These are phyloP conservation scores for Tenthredo distinguenda DNA, from an alignment of 2,888 invertebrate genomes.

Conservation along the genomic window DNA sequence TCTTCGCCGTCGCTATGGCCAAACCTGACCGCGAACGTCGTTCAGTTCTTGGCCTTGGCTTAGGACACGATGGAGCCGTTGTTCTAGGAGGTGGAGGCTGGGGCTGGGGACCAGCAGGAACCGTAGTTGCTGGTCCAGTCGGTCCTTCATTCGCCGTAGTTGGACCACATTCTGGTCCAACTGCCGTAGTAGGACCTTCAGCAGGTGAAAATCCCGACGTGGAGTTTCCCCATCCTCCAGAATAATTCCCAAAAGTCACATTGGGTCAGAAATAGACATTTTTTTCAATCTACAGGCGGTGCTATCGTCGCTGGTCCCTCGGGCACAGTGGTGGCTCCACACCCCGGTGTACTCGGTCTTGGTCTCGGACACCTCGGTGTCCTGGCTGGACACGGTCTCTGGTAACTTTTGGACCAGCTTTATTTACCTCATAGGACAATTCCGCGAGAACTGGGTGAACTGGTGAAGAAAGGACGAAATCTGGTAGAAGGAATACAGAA, in stretches of 20 bases:
- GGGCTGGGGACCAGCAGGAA: constrained; percentile 59
- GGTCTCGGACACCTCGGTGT: constrained; percentile 41
- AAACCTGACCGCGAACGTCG: constrained; percentile 66
- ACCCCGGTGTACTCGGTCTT: constrained; percentile 54
- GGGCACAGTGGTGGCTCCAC: constrained; percentile 62
- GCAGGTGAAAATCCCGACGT: constrained; percentile 57
- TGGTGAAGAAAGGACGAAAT: not conserved
- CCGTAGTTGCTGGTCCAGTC: constrained; percentile 60
- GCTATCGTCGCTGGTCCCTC: constrained; percentile 65
- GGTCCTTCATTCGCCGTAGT: constrained; percentile 55
- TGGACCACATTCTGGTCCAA: constrained; percentile 58
- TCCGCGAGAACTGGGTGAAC: not conserved
- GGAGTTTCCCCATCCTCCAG: not conserved
- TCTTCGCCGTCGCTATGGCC: constrained; percentile 62
- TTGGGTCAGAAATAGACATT: not conserved
- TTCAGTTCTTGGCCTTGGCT: constrained; percentile 60
- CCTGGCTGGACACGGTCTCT: not conserved
- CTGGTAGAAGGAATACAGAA: not conserved
- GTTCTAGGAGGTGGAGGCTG: constrained; percentile 59
- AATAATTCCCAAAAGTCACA: constrained; percentile 18
- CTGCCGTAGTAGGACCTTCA: constrained; percentile 62
- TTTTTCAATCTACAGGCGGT: constrained; percentile 57
- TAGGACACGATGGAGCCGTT: constrained; percentile 63
- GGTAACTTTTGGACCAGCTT: not conserved
- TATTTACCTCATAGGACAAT: not conserved